These are phyloP conservation scores for Ormia ochracea DNA, from an alignment of 2,888 invertebrate species.

Conservation along the genomic window DNA sequence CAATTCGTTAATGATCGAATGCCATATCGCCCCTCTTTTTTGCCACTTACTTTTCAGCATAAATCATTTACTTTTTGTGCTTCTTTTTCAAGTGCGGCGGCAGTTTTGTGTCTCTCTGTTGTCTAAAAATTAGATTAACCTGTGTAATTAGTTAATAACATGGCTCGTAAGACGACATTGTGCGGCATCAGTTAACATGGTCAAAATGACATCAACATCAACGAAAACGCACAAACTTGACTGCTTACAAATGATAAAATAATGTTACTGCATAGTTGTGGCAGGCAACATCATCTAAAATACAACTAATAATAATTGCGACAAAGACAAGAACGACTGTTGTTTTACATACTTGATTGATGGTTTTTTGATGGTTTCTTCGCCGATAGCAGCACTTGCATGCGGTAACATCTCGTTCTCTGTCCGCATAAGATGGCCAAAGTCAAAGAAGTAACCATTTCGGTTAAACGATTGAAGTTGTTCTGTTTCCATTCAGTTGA, in stretches of 20 bases:
- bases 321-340: slow-evolving; percentile 42
- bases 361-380: slow-evolving; percentile 70
- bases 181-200: slow-evolving; percentile 53
- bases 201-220: slow-evolving; percentile 53
- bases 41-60: slow-evolving; percentile 40
- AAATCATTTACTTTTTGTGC: slow-evolving; percentile 52
- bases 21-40: background rate
- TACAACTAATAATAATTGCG: slow-evolving; percentile 23
- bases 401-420: background rate
- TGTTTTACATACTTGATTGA: slow-evolving; percentile 71
- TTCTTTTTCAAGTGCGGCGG: slow-evolving; percentile 66
- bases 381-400: slow-evolving; percentile 49
- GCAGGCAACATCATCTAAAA: background rate
- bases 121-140: slow-evolving; percentile 72
- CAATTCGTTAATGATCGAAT: background rate
- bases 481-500: background rate
- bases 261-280: background rate
- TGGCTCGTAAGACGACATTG: slow-evolving; percentile 69
- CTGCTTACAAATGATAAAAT: slow-evolving; percentile 24
- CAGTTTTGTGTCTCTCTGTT: slow-evolving; percentile 62
- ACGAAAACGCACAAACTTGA: background rate
- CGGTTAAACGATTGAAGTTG: slow-evolving; percentile 26
- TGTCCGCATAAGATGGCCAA: background rate
- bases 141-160: slow-evolving; percentile 76
- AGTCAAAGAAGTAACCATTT: slow-evolving; percentile 20